A percentile compares a stretch with the other conserved stretches of the same genome.
Evolutionary conservation across 2,888 invertebrate genomes (phyloP).

Genomic region (Volucella inanis): DNA sequence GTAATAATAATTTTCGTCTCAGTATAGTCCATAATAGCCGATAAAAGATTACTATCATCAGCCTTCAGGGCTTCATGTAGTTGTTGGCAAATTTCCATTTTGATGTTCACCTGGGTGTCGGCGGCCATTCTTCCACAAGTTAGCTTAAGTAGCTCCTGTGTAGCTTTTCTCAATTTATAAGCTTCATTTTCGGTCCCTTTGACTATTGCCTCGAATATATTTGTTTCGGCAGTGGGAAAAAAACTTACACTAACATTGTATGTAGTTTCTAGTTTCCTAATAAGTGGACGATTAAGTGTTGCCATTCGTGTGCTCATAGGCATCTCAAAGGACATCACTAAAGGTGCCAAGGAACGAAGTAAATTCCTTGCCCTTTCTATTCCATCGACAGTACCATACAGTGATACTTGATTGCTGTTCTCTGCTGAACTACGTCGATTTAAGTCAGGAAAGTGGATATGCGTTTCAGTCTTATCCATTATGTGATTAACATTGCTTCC

Average conservation of each 20-base stretch:
- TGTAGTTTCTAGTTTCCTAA: constrained; percentile 92
- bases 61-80: constrained; percentile 95
- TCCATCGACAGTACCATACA: constrained; percentile 94
- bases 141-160: constrained; percentile 87
- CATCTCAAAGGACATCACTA: constrained; percentile 96
- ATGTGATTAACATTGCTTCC: constrained; percentile 87
- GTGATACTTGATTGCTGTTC: constrained; percentile 98
- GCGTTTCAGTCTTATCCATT: constrained; percentile 98
- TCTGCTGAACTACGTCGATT: constrained; percentile 95
- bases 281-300: constrained; percentile 90
- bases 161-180: constrained; percentile 94
- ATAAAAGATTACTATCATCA: constrained; percentile 90
- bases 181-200: constrained; percentile 96
- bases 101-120: constrained; percentile 93
- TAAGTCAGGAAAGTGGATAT: constrained; percentile 99
- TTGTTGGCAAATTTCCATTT: constrained; percentile 96
- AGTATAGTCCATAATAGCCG: constrained; percentile 93
- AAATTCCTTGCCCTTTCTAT: constrained; percentile 94
- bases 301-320: constrained; percentile 90
- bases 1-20: constrained; percentile 96
- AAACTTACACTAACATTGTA: constrained; percentile 94
- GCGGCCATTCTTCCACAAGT: constrained; percentile 83
- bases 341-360: constrained; percentile 93
- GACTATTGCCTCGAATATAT: constrained; percentile 92
- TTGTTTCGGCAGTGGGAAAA: constrained; percentile 91